phyloP scores from a whole-genome alignment of 1,140 invertebrate species.

The roundworm (Caenorhabditis elegans) region DNA sequence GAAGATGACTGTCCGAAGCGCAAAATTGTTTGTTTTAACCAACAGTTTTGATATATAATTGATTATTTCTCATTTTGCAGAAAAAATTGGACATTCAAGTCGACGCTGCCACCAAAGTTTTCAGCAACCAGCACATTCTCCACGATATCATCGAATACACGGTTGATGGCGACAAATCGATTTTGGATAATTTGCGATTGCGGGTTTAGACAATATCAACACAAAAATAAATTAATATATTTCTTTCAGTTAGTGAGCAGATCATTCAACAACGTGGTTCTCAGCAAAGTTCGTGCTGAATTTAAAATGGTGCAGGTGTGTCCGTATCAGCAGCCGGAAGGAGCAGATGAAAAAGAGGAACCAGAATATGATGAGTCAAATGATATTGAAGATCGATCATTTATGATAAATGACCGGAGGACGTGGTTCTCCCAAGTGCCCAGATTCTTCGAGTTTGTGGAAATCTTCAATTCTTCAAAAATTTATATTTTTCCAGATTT shows the following conservation, averaged over 20 bases:
- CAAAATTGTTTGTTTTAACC: background rate
- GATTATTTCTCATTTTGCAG: background rate
- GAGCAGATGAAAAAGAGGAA: background rate
- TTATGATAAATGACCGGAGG: background rate
- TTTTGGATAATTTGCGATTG: background rate
- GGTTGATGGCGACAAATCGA: background rate
- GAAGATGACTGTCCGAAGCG: background rate
- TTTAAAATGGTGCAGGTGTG: background rate
- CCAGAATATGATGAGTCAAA: background rate
- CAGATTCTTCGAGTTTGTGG: background rate
- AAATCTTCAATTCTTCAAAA: too few species aligned
- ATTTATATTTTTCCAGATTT: background rate
- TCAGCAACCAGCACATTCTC: background rate
- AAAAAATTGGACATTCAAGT: conserved; percentile 7
- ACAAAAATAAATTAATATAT: too few species aligned
- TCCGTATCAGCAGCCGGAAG: background rate
- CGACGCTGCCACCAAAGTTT: background rate
- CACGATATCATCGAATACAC: background rate
- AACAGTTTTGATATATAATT: background rate
- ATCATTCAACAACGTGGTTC: background rate
- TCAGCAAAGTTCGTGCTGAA: background rate
- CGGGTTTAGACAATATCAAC: too few species aligned
- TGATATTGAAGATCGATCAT: background rate
- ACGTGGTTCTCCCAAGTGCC: background rate
- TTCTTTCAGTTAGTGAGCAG: background rate